Percentiles rank a stretch among this genome's conserved stretches.
Conservation (phyloP, 2,888 invertebrate genomes). For the Alloscopus bannaensis region DNA sequence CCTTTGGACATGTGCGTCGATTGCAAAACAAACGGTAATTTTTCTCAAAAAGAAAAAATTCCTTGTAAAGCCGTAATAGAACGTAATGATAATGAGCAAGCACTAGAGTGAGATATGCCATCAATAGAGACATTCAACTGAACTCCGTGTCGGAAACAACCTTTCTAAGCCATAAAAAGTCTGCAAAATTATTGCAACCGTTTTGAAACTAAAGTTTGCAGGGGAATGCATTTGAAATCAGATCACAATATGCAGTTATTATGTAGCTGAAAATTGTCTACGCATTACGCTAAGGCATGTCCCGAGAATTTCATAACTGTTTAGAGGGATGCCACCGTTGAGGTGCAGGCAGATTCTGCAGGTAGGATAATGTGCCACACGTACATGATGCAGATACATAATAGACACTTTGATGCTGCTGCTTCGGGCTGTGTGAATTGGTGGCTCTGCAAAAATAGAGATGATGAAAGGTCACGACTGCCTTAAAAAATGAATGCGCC, state of each 20-base stretch:
- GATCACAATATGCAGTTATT: conserved; percentile 11
- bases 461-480: conserved; percentile 59
- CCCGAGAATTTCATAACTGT: too few relatives aligned
- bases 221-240: conserved; percentile 43
- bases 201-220: conserved; percentile 20
- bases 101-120: too few relatives aligned
- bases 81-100: too few relatives aligned
- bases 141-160: conserved; percentile 50
- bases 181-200: conserved; percentile 26
- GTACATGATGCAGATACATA: too few relatives aligned
- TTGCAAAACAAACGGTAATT: conserved; percentile 31
- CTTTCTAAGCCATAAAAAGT: conserved; percentile 50
- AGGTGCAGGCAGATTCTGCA: too few relatives aligned
- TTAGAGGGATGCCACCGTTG: too few relatives aligned
- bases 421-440: too few relatives aligned
- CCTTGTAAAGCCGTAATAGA: too few relatives aligned
- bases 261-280: not conserved
- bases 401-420: too few relatives aligned
- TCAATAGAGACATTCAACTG: too few relatives aligned
- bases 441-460: conserved; percentile 3
- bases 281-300: too few relatives aligned
- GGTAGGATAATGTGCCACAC: not conserved
- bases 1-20: conserved; percentile 8
- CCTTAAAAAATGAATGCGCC: conserved; percentile 42
- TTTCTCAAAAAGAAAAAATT: too few relatives aligned